Base-by-base conservation (phyloP, 2,113 vertebrate genomes). In the Actenoides hombroni region DNA sequence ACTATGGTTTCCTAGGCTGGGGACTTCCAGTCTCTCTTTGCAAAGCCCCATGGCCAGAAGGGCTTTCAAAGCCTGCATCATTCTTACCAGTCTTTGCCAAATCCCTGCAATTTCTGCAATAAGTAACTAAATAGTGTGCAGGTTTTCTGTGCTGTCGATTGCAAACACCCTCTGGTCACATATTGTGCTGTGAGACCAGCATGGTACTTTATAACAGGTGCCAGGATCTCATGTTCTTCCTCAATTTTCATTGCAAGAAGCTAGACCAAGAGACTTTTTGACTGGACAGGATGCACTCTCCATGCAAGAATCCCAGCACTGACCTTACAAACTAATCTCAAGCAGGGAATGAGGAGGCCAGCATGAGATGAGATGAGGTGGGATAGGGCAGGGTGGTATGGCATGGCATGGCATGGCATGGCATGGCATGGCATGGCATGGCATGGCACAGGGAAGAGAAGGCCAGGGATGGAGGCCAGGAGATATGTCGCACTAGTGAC, bases 1-100 rank as follows among this genome's bases (percentile, higher is more conserved):
- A 0, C 0, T 2, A 16, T 31, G 29, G 44, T 56, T 83, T 93
- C 37, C 59, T 53, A 1, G 0, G 3, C 17, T 33, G 20, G 20
- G 13, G 31, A 71, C 17, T 81, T 60, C 21, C 9, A 54, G 63
- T 1, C 40, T 59, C 82, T 46, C 39, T 9, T 20, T 44, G 44
- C 24, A 40, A 69, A 87, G 33, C 28, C 17, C 26, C 2, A 0
- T 16, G 37, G 29, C 39, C 33, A 18, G 60, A 64, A 86, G 24
- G 44, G 26, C 8, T 88, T 76, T 64, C 29, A 54, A 80, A 83
- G 59, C 33, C 37, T 21, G 10, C n/a, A 5, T 44, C 28, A 8
- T 57, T 74, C 54, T 73, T 68, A 26, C 4, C 29, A 14, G 49
- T 59, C 56, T 86, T 83, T 49, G 40, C 44, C 29, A 68, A 81